A percentile compares a stretch with the other conserved stretches of the same genome.
Evolutionary conservation across 2,888 invertebrate species (phyloP).

Genomic region (Hymenopus coronatus): DNA sequence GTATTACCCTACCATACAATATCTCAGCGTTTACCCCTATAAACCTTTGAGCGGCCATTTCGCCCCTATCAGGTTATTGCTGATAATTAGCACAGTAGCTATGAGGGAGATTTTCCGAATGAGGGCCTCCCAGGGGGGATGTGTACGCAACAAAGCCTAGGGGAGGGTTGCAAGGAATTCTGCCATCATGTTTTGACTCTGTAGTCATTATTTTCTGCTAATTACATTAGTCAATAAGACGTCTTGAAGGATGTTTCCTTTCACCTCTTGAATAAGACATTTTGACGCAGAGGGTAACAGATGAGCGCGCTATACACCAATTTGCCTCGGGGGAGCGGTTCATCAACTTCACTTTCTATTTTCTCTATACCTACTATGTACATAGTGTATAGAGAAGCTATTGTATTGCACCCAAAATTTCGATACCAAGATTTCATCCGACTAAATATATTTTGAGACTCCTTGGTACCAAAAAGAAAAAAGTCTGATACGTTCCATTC

Average conservation of each 20-base stretch:
- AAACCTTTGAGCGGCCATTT: background rate
- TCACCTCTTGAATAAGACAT: background rate
- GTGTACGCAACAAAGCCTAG: background rate
- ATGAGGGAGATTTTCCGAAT: constrained; percentile 11
- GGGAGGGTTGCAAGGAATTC: background rate
- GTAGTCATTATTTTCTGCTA: background rate
- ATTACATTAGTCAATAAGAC: background rate
- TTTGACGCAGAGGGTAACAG: background rate
- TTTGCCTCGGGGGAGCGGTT: background rate
- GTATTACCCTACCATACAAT: no score
- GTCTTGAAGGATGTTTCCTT: background rate
- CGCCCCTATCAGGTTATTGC: background rate
- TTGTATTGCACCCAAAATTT: no score
- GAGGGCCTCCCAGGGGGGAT: background rate
- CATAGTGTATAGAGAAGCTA: no score
- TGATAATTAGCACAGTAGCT: constrained; percentile 27
- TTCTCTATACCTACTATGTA: no score
- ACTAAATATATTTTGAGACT: no score
- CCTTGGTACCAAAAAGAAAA: no score
- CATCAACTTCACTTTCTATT: background rate
- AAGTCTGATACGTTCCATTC: no score
- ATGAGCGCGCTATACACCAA: background rate
- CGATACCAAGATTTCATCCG: no score
- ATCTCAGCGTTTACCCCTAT: background rate
- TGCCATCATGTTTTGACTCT: background rate